Conservation (phyloP, 2,797 vertebrate species). For the Coregonus suidteri region DNA sequence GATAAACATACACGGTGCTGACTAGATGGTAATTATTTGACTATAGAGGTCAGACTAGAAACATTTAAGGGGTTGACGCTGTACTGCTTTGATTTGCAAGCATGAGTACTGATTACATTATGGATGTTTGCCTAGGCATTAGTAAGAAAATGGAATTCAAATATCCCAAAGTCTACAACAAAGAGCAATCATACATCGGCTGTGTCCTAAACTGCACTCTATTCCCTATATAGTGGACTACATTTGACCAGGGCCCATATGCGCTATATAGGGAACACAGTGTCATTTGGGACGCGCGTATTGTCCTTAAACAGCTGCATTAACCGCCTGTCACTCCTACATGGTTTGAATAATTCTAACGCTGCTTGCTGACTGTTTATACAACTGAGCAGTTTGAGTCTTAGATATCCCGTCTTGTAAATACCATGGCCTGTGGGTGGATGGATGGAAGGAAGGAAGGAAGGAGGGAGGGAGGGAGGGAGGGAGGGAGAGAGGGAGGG, state of each 20-base stretch:
- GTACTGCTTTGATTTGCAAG: constrained; percentile 15
- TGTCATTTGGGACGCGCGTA: not conserved
- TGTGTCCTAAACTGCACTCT: not conserved
- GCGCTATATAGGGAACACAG: not conserved
- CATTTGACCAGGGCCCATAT: not conserved
- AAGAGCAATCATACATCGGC: constrained; percentile 28
- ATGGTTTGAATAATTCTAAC: constrained; percentile 35
- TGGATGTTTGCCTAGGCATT: constrained; percentile 46
- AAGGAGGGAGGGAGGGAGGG: not conserved
- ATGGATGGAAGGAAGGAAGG: not conserved
- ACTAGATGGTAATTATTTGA: not conserved
- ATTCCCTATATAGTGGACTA: not conserved
- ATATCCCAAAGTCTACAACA: constrained; percentile 49
- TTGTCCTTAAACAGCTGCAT: constrained; percentile 38
- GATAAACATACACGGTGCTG: too few relatives aligned
- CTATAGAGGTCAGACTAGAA: constrained; percentile 24
- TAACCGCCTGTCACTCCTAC: constrained; percentile 25
- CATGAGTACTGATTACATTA: constrained; percentile 38
- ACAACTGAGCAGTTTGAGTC: constrained; percentile 27
- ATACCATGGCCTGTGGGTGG: constrained; percentile 17
- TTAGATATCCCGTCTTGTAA: constrained; percentile 39
- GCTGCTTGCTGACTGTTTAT: constrained; percentile 31
- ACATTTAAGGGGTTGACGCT: constrained; percentile 18
- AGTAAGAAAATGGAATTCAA: constrained; percentile 57
- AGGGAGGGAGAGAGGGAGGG: too few relatives aligned